Base-by-base conservation (phyloP, 1,140 invertebrate genomes). In the Drosophila pseudoobscura region DNA sequence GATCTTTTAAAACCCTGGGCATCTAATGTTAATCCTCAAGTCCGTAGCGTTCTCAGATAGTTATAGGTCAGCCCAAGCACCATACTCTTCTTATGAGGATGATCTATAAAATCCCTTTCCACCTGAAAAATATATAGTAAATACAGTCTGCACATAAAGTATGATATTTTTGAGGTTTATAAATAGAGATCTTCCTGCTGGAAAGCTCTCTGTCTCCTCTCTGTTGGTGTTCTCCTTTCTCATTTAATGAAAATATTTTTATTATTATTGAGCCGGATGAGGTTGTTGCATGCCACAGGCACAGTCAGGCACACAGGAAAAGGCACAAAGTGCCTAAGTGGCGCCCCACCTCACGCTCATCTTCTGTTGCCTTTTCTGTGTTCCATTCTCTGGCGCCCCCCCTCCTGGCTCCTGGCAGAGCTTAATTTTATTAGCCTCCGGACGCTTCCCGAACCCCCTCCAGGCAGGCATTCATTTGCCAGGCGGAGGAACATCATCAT, bases 161-260 rank as follows among this genome's bases (percentile, higher is more conserved):
- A 9, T 31, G 29, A 7, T 2, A 31, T 31, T 31, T 31, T 31
- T 31, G 2, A 9, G 31, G 8, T 8, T 31, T 31, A 31, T 31
- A 9, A 31, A 31, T 8, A 9, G 31, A 31, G 8, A 2, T 31
- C 31, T 31, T 31, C 8, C 31, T 31, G 31, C 31, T 9, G 3
- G 2, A 31, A 9, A 8, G 31, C 31, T 31, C 31, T 7, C 8
- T 31, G 31, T 8, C 31, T 31, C 8, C 2, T 3, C 31, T n/a
- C 44, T 5, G 24, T 3, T 24, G 24, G 24, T 26, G 24, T 4
- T n/a, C 47, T 45, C 35, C 62, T 69, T 77, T 55, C 56, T 43
- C 49, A 70, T 87, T 68, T 85, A 70, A 78, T 62, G 62, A 61
- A 85, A 85, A 85, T 87, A 87, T 85, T 80, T 85, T 63, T 80